A percentile compares a stretch with the other conserved stretches of the same genome.
Conservation (phyloP, 2,113 vertebrate genomes). For the Ictalurus punctatus region DNA sequence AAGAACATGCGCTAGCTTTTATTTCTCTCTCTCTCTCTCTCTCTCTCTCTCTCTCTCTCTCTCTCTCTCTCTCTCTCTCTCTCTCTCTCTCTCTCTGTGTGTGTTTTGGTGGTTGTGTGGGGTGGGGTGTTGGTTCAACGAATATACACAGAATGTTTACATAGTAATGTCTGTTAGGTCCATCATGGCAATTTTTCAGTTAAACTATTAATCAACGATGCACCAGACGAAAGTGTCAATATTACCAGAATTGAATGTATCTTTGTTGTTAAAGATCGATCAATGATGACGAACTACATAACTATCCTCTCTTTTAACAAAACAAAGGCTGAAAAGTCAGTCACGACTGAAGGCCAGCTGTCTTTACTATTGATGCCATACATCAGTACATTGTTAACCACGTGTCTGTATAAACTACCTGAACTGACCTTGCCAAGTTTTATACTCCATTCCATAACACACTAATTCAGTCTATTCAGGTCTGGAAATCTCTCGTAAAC, state of each 20-base stretch:
- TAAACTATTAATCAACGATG: not conserved
- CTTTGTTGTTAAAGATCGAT: not conserved
- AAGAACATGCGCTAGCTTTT: slow-evolving; percentile 21
- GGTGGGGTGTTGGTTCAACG: not conserved
- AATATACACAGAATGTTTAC: not conserved
- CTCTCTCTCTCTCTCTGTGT: not conserved
- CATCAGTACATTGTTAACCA: not conserved
- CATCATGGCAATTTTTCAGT: not conserved
- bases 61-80: too few relatives aligned
- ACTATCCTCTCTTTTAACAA: not conserved
- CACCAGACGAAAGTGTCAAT: not conserved
- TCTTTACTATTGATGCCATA: not conserved
- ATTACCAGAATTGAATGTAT: not conserved
- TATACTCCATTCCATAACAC: not conserved
- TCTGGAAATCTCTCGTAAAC: not conserved
- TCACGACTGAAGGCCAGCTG: not conserved
- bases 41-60: too few relatives aligned
- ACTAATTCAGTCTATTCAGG: not conserved
- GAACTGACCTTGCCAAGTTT: slow-evolving; percentile 5
- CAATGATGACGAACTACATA: too few relatives aligned
- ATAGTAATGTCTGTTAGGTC: not conserved
- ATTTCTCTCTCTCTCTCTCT: slow-evolving; percentile 1
- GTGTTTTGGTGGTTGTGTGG: not conserved
- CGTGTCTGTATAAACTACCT: not conserved
- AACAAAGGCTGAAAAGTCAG: not conserved